Percentiles rank a stretch among this genome's conserved stretches.
These are phyloP conservation scores for Zaprionus taronus DNA, from an alignment of 1,140 invertebrate species.

Conservation along the genomic window DNA sequence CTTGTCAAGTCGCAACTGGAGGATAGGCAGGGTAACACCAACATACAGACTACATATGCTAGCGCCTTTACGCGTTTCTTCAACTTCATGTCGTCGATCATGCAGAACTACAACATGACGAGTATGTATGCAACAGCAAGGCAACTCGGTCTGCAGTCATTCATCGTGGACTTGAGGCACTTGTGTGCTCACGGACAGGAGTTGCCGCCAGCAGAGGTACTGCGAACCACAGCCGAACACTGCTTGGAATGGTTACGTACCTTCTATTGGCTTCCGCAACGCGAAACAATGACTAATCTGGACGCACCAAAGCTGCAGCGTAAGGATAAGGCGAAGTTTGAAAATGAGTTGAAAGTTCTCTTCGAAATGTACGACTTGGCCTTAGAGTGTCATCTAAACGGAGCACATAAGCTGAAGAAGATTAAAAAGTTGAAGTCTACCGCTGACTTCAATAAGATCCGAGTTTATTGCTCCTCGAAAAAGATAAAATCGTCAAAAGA, in stretches of 20 bases:
- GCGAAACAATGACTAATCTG: slow-evolving; percentile 57
- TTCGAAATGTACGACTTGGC: slow-evolving; percentile 68
- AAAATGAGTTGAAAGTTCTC: slow-evolving; percentile 49
- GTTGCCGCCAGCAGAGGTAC: slow-evolving; percentile 59
- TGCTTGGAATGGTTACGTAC: slow-evolving; percentile 73
- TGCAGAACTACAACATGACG: slow-evolving; percentile 65
- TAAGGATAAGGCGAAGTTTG: slow-evolving; percentile 62
- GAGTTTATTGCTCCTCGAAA: slow-evolving; percentile 47
- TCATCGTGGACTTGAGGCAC: slow-evolving; percentile 79
- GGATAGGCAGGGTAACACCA: slow-evolving; percentile 36
- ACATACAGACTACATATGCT: slow-evolving; percentile 65
- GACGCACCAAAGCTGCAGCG: slow-evolving; percentile 53
- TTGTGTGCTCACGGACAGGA: slow-evolving; percentile 79
- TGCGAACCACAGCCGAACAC: slow-evolving; percentile 58
- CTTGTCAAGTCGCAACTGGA: slow-evolving; percentile 66
- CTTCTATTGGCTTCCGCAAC: slow-evolving; percentile 75
- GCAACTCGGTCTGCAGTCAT: slow-evolving; percentile 72
- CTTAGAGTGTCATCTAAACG: slow-evolving; percentile 65
- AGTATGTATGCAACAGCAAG: slow-evolving; percentile 80
- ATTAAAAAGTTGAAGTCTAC: slow-evolving; percentile 61
- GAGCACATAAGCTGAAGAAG: slow-evolving; percentile 61
- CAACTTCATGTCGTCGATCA: slow-evolving; percentile 83
- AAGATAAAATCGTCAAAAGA: slow-evolving; percentile 48
- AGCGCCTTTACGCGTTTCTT: slow-evolving; percentile 77
- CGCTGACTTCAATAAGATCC: slow-evolving; percentile 58